Percentiles rank a stretch among this genome's conserved stretches.
Conservation (phyloP, 2,113 vertebrate species). For the Siniperca knerii region DNA sequence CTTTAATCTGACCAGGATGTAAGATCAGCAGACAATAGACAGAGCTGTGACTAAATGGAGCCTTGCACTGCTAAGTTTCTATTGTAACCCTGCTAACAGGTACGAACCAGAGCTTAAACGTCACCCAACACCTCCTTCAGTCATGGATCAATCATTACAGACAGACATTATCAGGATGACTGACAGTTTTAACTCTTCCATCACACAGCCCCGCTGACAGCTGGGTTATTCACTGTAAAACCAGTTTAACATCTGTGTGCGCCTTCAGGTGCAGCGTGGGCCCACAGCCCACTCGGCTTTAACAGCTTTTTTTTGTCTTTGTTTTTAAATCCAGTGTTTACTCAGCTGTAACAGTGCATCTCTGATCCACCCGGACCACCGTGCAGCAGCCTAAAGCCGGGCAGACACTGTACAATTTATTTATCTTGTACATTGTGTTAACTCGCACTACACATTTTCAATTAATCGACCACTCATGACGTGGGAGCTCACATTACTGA, state of each 20-base stretch:
- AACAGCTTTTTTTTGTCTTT: too few species aligned
- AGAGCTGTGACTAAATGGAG: not conserved
- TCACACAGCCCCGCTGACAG: not conserved
- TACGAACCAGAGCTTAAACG: not conserved
- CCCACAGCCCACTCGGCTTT: not conserved
- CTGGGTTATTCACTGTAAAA: not conserved
- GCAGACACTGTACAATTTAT: not conserved
- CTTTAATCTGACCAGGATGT: slow-evolving; percentile 27
- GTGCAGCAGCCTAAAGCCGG: not conserved
- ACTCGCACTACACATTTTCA: not conserved
- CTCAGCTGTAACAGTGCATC: not conserved
- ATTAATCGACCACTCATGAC: not conserved
- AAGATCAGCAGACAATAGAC: not conserved
- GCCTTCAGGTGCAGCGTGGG: not conserved
- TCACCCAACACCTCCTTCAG: not conserved
- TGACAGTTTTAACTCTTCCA: not conserved
- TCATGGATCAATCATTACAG: not conserved
- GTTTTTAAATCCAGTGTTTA: too few species aligned
- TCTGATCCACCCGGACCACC: not conserved
- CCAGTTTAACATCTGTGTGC: not conserved
- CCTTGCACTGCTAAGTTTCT: not conserved
- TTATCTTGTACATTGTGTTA: not conserved
- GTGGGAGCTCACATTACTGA: too few species aligned
- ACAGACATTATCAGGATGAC: not conserved
- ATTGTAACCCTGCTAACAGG: not conserved